Conservation (phyloP, 2,888 invertebrate species). For the Diarsia brunnea region DNA sequence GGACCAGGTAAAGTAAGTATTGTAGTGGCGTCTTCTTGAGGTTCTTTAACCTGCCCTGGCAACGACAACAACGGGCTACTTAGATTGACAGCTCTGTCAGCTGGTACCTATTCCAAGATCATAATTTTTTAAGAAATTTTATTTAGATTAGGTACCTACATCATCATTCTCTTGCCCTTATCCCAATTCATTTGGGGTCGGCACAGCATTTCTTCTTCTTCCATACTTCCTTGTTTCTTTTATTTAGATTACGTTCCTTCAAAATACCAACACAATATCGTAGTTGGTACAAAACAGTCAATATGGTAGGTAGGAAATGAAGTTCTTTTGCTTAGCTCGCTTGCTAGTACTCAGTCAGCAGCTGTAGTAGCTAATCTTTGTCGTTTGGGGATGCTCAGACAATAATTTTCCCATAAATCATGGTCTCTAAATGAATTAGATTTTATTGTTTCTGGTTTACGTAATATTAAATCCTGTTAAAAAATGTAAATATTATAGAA, state of each 20-base stretch:
- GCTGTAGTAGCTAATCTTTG: conserved; percentile 44
- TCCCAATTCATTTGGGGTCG: too few species aligned
- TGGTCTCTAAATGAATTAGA: not conserved
- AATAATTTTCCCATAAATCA: conserved; percentile 18
- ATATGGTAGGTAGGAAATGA: not conserved
- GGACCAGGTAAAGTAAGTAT: not conserved
- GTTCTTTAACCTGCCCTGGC: not conserved
- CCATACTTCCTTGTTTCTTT: too few species aligned
- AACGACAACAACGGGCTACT: not conserved
- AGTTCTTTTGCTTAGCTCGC: too few species aligned
- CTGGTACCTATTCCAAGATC: not conserved
- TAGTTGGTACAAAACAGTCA: not conserved
- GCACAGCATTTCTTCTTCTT: too few species aligned
- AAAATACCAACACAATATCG: not conserved
- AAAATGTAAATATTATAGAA: not conserved
- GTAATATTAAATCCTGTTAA: too few species aligned
- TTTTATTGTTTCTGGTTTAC: not conserved
- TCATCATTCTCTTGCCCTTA: too few species aligned
- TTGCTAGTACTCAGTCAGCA: not conserved
- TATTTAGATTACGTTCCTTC: not conserved
- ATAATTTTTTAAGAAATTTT: too few species aligned
- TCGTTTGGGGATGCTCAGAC: conserved; percentile 33
- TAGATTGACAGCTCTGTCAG: not conserved
- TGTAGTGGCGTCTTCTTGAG: not conserved
- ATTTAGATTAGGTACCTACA: too few species aligned